phyloP scores from a whole-genome alignment of 2,113 vertebrate species.

The Lanius collurio region DNA sequence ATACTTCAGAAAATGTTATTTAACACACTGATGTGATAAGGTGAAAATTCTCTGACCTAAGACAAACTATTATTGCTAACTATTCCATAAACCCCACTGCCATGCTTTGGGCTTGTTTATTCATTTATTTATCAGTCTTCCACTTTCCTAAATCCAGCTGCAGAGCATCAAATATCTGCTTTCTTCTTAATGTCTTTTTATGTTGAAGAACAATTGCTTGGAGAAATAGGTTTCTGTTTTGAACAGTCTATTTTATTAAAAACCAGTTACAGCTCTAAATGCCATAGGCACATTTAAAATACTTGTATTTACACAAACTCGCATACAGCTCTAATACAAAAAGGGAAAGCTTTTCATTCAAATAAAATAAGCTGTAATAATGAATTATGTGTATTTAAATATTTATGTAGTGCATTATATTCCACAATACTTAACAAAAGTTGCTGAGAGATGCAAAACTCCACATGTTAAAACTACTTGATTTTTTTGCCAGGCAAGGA shows the following conservation, averaged over 20 bases:
- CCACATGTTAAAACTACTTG: background rate
- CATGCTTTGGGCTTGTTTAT: conserved; percentile 65
- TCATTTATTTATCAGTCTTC: conserved; percentile 67
- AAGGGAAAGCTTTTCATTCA: background rate
- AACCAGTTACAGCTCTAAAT: background rate
- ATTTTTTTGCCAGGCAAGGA: background rate
- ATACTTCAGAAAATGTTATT: conserved; percentile 69
- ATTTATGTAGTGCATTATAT: background rate
- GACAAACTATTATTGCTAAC: conserved; percentile 74
- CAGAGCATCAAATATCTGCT: background rate
- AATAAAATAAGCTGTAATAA: background rate
- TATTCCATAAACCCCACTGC: conserved; percentile 75
- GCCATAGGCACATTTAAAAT: background rate
- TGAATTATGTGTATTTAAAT: background rate
- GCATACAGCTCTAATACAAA: background rate
- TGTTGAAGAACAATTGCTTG: background rate
- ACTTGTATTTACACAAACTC: background rate
- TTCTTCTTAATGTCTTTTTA: background rate
- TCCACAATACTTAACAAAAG: background rate
- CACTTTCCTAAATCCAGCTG: conserved; percentile 32
- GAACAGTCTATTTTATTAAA: background rate
- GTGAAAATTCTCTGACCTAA: conserved; percentile 69
- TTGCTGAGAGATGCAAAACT: background rate
- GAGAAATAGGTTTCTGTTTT: background rate
- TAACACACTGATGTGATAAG: conserved; percentile 72